Base-by-base conservation (phyloP, 2,797 vertebrate genomes). In the Phoxinus dragarum region DNA sequence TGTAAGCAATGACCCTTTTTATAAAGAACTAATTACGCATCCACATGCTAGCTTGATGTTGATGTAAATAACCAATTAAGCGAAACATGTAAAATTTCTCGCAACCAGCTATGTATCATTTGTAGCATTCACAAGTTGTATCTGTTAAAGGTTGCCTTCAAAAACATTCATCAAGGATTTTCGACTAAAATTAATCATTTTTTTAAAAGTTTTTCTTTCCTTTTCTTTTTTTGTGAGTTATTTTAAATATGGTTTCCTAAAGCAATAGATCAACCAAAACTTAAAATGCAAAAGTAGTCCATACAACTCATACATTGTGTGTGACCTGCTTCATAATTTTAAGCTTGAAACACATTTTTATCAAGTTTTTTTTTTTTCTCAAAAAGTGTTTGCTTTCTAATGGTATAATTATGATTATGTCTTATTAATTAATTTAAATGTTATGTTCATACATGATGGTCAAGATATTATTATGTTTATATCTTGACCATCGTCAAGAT, bases 61-160 rank as follows among this genome's bases (percentile, higher is more conserved):
- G 76, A 72, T 80, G 77, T 80, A 85, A 85, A 85, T 73, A 85
- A 73, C 67, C 68, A 79, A 80, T 85, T 85, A 73, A 64, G 40
- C 17, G 21, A 80, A 66, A 80, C 40, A 85, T 64, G 68, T 80
- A 38, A 79, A 85, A 66, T 72, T 79, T 72, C 68, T 79, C 16
- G 6, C 42, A 69, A 42, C 61, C 61, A 78, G 66, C 64, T 61
- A 76, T 40, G 49, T 59, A 42, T 59, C 23, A 59, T 84, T 69
- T 10, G 19, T 56, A 36, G 44, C 36, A 31, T 40, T 44, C 68
- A 14, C 40, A 31, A 34, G 14, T n/a, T 74, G 49, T 74, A 68
- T 27, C 56, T 82, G 59, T 82, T 23, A 49, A 42, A 67, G 42
- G 14, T 49, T 66, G 21, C 5, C 59, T 67, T 83, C 12, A 17